Conservation (phyloP, 2,888 invertebrate genomes). For the Gymnocheta viridis region DNA sequence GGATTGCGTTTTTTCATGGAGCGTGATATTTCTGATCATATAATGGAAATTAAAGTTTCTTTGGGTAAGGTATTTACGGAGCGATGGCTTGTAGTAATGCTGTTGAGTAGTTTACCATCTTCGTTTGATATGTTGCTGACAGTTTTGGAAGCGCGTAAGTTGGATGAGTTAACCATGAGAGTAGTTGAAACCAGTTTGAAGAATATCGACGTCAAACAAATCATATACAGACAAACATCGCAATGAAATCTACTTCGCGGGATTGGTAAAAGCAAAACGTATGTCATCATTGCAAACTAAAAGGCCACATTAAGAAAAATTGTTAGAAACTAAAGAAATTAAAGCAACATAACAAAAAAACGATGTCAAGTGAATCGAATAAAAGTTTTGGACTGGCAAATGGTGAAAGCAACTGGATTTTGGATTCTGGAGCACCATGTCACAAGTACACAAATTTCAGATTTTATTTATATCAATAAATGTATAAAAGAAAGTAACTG, state of each 20-base stretch:
- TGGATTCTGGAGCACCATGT: constrained; percentile 53
- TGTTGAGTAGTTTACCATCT: constrained; percentile 17
- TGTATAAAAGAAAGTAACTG: no score
- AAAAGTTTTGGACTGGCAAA: not conserved
- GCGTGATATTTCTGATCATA: constrained; percentile 1
- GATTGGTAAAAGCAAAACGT: no score
- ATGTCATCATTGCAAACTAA: not conserved
- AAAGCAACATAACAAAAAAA: not conserved
- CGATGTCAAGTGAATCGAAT: not conserved
- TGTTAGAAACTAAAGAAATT: constrained; percentile 10
- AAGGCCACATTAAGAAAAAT: not conserved
- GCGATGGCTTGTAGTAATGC: constrained; percentile 22
- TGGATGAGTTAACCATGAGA: not conserved
- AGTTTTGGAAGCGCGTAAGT: no score
- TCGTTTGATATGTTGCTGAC: no score
- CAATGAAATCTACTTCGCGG: no score
- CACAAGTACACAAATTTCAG: constrained; percentile 19
- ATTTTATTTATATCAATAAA: no score
- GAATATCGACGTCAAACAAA: constrained; percentile 19
- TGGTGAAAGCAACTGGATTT: constrained; percentile 28
- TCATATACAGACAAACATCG: not conserved
- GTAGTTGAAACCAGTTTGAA: not conserved
- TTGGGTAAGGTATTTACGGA: constrained; percentile 13
- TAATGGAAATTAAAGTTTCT: constrained; percentile 20
- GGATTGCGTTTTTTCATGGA: constrained; percentile 28